Evolutionary conservation across 2,888 invertebrate species (phyloP), one percentile per base, ranked within the genome.

Genomic region (Tricholauxania praeusta): DNA sequence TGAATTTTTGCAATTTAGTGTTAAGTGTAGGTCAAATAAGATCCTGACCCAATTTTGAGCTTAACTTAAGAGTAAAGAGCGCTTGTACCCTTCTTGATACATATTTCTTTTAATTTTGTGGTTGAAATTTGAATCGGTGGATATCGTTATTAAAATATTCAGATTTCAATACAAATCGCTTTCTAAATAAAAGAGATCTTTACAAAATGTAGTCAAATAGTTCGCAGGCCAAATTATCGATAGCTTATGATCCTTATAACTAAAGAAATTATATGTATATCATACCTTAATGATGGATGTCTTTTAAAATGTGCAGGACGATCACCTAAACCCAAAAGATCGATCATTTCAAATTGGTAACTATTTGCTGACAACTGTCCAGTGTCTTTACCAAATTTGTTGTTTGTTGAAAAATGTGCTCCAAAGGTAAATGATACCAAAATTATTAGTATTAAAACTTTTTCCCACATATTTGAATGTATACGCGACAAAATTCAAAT

Each of bases 271-370:
- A 8, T 39, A 10, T 10, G 49, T 12, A 10, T 10, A 53, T 12
- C 72, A 69, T 75, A 79, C 79, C 72, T 76, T 12, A 85, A 59
- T 14, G 82, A 80, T 59, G 89, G 87, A 39, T 88, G 87, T 71
- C 87, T 85, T 64, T 87, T 87, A 53, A 88, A 82, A 69, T 89
- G 89, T 74, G 89, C 89, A 12, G 95, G 95, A 81, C 93, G 89
- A 81, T 93, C 93, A n/a, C 94, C 93, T 78, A 97, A 88, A 1
- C 96, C 97, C 80, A 97, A 89, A 70, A 97, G 88, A 83, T 94
- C 93, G 80, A 96, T 87, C 82, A 97, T 94, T 88, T 97, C 85
- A 22, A 85, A 73, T 73, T 84, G 70, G 64, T 76, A 72, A n/a
- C 57, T 69, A 28, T 71, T 70, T 7, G 39, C 47, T 8, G 47